Evolutionary conservation across 2,888 invertebrate species (phyloP).

Genomic region (Troilus luridus): DNA sequence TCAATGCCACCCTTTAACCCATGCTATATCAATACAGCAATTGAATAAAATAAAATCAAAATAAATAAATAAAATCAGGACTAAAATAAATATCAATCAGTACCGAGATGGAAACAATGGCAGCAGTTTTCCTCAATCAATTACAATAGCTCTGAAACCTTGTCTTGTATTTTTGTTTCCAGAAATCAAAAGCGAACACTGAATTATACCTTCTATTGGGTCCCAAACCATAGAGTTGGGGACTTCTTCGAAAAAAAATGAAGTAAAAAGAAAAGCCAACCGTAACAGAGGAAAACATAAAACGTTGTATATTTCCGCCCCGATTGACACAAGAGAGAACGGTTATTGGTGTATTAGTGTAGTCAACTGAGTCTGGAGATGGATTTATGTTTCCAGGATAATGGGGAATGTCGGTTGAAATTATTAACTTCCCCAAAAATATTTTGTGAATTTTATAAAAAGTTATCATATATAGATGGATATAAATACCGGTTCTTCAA

Average conservation of each 20-base stretch:
- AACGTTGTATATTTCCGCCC: background rate
- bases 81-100: no score
- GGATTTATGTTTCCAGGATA: background rate
- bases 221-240: background rate
- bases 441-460: no score
- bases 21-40: no score
- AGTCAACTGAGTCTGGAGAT: background rate
- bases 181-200: background rate
- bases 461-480: no score
- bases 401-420: background rate
- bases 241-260: background rate
- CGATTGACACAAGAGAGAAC: background rate
- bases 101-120: no score
- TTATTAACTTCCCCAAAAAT: no score
- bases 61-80: no score
- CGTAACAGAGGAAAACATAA: background rate
- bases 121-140: no score
- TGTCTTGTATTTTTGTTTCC: background rate
- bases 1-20: no score
- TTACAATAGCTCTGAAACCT: background rate
- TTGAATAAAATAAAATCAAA: no score
- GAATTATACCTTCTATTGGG: background rate
- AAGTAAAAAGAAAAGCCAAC: background rate
- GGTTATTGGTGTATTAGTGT: background rate
- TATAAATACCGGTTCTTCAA: no score